Conservation (phyloP, 2,797 vertebrate genomes). For the Notolepis coatsorum region DNA sequence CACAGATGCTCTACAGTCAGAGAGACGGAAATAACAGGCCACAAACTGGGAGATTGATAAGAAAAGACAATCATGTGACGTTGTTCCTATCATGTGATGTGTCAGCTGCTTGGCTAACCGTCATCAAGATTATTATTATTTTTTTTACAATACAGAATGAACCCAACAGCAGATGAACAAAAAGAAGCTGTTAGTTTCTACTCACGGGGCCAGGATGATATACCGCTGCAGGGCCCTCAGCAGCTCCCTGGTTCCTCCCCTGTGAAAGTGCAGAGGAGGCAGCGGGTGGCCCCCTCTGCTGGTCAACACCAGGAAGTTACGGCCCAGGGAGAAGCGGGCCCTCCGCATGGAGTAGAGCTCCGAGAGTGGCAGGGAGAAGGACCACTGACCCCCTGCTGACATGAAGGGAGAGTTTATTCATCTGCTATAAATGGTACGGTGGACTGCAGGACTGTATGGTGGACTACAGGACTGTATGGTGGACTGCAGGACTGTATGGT, state of each 20-base stretch:
- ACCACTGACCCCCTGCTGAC: conserved; percentile 76
- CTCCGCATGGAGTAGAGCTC: conserved; percentile 91
- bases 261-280: conserved; percentile 91
- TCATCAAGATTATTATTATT: background rate
- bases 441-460: no score
- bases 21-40: background rate
- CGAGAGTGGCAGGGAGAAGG: conserved; percentile 89
- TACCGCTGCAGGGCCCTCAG: conserved; percentile 87
- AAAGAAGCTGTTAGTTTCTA: background rate
- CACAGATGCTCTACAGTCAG: conserved; percentile 8
- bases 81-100: conserved; percentile 7
- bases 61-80: conserved; percentile 18
- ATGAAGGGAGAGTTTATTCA: background rate
- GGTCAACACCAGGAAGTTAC: conserved; percentile 91
- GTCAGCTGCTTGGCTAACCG: background rate
- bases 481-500: no score
- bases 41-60: no score
- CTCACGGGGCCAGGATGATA: conserved; percentile 88
- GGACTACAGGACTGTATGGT: no score
- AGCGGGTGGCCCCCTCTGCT: conserved; percentile 88
- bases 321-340: conserved; percentile 88
- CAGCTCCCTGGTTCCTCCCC: conserved; percentile 89
- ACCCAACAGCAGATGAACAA: background rate
- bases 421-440: no score
- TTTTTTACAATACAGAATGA: background rate